Conservation (phyloP, 2,113 vertebrate species). For the Nycticryphes semicollaris region DNA sequence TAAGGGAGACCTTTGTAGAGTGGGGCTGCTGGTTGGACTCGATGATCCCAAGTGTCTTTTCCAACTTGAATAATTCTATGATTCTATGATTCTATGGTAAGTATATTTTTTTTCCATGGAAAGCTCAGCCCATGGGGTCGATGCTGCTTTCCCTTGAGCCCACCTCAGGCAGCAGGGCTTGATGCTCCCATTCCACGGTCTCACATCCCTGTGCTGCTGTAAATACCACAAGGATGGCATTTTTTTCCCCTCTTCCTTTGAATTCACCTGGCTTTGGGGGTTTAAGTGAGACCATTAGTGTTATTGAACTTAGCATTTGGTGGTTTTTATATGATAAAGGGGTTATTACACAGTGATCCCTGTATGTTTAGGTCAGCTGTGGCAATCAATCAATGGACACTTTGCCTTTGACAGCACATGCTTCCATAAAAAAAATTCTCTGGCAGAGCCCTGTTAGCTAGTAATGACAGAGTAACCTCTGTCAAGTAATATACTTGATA, state of each 20-base stretch:
- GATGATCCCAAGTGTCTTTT: too few species aligned
- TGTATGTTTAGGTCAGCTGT: constrained; percentile 76
- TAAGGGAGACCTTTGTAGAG: too few species aligned
- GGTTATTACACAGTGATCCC: constrained; percentile 72
- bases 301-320: constrained; percentile 67
- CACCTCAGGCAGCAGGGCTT: neutral
- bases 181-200: fast-evolving
- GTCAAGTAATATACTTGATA: constrained; percentile 78
- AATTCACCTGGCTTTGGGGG: constrained; percentile 10
- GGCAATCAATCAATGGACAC: constrained; percentile 77
- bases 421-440: constrained; percentile 69
- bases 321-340: constrained; percentile 77
- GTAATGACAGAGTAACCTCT: constrained; percentile 76
- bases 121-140: neutral
- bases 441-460: constrained; percentile 66
- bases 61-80: too few species aligned
- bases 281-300: constrained; percentile 62
- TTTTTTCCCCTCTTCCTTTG: neutral
- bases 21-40: too few species aligned
- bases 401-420: constrained; percentile 74
- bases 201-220: neutral
- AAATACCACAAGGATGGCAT: neutral
- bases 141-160: neutral
- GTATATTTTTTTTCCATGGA: neutral
- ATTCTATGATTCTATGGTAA: too few species aligned